Percentiles rank a stretch among this genome's conserved stretches.
Conservation (phyloP, 1,140 invertebrate species). For the Latrodectus geometricus region DNA sequence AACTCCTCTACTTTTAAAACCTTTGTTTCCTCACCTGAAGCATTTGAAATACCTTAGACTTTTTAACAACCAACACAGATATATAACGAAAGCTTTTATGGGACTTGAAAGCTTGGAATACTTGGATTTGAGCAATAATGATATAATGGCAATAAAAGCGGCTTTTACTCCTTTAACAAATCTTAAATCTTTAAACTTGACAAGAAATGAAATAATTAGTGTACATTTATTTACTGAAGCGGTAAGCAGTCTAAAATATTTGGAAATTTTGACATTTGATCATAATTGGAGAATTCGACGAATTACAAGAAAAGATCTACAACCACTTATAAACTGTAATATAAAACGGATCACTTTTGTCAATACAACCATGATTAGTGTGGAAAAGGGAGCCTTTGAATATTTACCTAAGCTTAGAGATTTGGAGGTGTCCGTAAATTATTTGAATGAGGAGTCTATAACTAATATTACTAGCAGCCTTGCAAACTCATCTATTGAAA, state of each 20-base stretch:
- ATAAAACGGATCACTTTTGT: background rate
- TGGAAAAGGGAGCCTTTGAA: constrained; percentile 16
- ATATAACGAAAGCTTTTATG: constrained; percentile 20
- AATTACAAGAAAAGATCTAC: background rate
- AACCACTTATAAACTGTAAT: background rate
- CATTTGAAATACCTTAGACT: constrained; percentile 8
- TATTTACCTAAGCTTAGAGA: background rate
- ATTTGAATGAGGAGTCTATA: constrained; percentile 13
- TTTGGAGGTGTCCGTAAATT: constrained; percentile 18
- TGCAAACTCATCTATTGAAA: background rate
- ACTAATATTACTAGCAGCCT: constrained; percentile 27
- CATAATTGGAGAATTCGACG: background rate
- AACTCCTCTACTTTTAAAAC: background rate
- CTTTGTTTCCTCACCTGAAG: constrained; percentile 7
- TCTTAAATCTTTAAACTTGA: constrained; percentile 22
- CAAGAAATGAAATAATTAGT: background rate
- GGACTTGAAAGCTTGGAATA: constrained; percentile 20
- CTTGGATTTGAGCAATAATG: constrained; percentile 28
- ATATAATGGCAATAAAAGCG: background rate
- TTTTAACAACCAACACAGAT: constrained; percentile 8
- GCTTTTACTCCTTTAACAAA: background rate
- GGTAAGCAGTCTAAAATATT: background rate
- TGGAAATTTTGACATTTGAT: constrained; percentile 4
- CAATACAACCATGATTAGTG: constrained; percentile 1
- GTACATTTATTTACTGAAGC: background rate